Evolutionary conservation across 2,113 vertebrate species (phyloP), one percentile per base, ranked within the genome.

Genomic region (Eolophus roseicapilla): DNA sequence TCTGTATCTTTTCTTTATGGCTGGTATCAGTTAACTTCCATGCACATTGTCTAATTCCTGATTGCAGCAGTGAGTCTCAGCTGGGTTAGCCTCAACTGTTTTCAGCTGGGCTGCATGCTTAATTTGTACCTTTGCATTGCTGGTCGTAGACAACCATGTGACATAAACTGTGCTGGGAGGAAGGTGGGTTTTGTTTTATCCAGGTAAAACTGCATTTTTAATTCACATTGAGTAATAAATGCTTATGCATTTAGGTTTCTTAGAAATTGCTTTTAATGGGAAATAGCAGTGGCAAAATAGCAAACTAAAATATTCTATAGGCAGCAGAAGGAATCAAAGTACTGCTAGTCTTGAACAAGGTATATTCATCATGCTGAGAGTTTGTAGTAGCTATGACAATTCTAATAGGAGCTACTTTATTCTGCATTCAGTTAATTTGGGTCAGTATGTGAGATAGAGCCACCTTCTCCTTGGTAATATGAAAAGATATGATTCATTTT

Each of bases 71-170:
- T 18, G 8, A 5, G 10, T 41, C 70, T 76, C 76, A 60, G 53
- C 71, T 70, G 77, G 64, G n/a, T 65, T 77, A 70, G 17, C 13
- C 57, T 63, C 39, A 37, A n/a, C 41, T 33, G 17, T 39, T 33
- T 3, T 28, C 41, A 25, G 21, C 9, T 6, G 57, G 43, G 43
- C 79, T 88, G 39, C 29, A 4, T 10, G 44, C 27, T 76, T 20
- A 5, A 4, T 47, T 28, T 19, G 7, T 27, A 29, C 33, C 17
- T 41, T n/a, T 53, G n/a, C 8, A 20, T 41, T 15, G 3, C 31
- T 83, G 29, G 33, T 33, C 0, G 0, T 14, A 43, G 14, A 6
- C 50, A 33, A 0, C 5, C 10, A 3, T 1, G 3, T 6, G 9
- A 19, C 6, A 0, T 1, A 1, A 47, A 3, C 25, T 11, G 31